Conservation (phyloP, 2,113 vertebrate species). For the Gorsachius goisagi region DNA sequence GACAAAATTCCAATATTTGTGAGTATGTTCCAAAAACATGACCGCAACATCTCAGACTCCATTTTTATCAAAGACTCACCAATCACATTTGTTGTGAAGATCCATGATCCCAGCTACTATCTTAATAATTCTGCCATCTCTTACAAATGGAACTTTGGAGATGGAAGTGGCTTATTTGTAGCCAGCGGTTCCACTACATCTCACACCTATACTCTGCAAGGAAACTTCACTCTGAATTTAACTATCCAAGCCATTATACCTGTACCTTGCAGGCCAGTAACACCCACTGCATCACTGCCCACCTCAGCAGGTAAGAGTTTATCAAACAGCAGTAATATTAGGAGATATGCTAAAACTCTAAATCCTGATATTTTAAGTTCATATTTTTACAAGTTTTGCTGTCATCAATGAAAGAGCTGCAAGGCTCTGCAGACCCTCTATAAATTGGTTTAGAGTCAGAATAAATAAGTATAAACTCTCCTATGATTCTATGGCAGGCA, state of each 20-base stretch:
- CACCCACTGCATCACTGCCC: slow-evolving; percentile 52
- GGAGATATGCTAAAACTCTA: neutral
- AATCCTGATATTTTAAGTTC: neutral
- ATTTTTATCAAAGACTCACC: slow-evolving; percentile 86
- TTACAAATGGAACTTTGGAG: slow-evolving; percentile 91
- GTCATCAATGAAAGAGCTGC: neutral
- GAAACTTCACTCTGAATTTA: slow-evolving; percentile 83
- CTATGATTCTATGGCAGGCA: neutral
- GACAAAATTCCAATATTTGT: slow-evolving; percentile 90
- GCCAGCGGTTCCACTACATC: slow-evolving; percentile 75
- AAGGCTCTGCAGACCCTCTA: neutral
- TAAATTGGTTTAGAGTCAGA: neutral
- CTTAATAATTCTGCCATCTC: slow-evolving; percentile 82
- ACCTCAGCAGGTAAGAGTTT: slow-evolving; percentile 62
- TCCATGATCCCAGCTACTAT: slow-evolving; percentile 91
- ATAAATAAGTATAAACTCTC: neutral
- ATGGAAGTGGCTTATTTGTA: slow-evolving; percentile 85
- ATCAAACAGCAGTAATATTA: neutral
- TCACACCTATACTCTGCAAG: slow-evolving; percentile 81
- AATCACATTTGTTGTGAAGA: slow-evolving; percentile 79
- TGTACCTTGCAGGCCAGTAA: slow-evolving; percentile 76
- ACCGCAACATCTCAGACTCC: slow-evolving; percentile 81
- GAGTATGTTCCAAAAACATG: slow-evolving; percentile 85
- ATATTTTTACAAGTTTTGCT: neutral
- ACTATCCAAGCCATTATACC: slow-evolving; percentile 85